A percentile compares a stretch with the other conserved stretches of the same genome.
Evolutionary conservation across 2,113 vertebrate genomes (phyloP).

Genomic region (Pavo muticus): DNA sequence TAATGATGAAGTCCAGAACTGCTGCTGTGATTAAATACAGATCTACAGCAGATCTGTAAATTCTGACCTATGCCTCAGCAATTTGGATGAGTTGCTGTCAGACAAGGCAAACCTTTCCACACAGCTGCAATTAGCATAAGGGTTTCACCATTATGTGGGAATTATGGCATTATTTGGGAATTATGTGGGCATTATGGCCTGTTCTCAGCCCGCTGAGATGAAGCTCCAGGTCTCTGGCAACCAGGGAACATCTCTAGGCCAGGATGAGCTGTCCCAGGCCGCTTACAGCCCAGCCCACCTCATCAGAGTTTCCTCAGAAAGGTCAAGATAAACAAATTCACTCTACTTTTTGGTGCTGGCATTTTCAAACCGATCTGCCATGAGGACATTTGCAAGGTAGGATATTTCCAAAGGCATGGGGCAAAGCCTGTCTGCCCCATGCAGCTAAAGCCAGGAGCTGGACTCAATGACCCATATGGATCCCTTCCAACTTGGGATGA

Average conservation of each 20-base stretch:
- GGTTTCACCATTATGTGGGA: neutral
- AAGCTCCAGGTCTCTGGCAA: accelerated
- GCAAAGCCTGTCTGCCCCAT: too few relatives aligned
- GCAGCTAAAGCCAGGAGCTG: too few relatives aligned
- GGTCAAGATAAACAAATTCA: neutral
- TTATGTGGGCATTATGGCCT: neutral
- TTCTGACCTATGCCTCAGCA: neutral
- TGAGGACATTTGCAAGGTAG: too few relatives aligned
- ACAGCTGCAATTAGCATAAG: neutral
- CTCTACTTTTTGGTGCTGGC: neutral
- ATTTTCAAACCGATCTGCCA: neutral
- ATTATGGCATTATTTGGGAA: neutral
- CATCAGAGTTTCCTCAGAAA: neutral
- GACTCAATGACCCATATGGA: too few relatives aligned
- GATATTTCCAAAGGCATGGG: too few relatives aligned
- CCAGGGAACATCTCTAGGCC: neutral
- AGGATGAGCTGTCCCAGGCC: neutral
- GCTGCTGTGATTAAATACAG: neutral
- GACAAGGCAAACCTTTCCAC: neutral
- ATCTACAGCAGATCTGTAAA: neutral
- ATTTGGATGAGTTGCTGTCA: neutral
- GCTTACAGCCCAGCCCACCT: neutral
- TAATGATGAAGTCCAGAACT: neutral
- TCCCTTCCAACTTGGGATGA: too few relatives aligned
- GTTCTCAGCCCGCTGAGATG: neutral